Evolutionary conservation across 2,113 vertebrate species (phyloP).

Genomic region (Marcusenius ussheri): DNA sequence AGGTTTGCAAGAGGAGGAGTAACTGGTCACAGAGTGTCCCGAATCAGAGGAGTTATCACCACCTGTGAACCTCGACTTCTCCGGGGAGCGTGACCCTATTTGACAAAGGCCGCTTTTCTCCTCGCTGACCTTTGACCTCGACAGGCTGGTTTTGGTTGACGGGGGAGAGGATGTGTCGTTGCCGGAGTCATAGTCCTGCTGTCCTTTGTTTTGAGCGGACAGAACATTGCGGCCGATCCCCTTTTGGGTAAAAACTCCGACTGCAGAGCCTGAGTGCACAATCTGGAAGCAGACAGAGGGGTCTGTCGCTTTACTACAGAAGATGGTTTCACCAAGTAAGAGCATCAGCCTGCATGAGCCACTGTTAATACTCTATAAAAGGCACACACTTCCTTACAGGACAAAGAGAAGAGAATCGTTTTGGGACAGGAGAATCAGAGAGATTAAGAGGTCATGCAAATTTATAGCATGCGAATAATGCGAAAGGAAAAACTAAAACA

Average conservation of each 20-base stretch:
- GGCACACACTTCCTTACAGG: constrained; percentile 53
- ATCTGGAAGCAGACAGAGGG: constrained; percentile 84
- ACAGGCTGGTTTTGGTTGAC: constrained; percentile 75
- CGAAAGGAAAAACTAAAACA: constrained; percentile 51
- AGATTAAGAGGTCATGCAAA: constrained; percentile 68
- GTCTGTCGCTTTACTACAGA: constrained; percentile 43
- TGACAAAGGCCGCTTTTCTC: constrained; percentile 52
- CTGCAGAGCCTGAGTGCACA: constrained; percentile 65
- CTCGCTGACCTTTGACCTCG: constrained; percentile 63
- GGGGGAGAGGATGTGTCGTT: constrained; percentile 92
- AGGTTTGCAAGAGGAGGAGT: constrained; percentile 76
- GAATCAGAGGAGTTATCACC: constrained; percentile 85
- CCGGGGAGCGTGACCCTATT: constrained; percentile 50
- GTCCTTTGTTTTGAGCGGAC: constrained; percentile 59
- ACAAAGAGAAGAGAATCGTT: constrained; percentile 49
- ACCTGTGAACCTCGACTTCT: constrained; percentile 64
- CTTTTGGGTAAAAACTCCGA: constrained; percentile 70
- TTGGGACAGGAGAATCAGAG: constrained; percentile 52
- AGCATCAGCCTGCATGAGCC: constrained; percentile 70
- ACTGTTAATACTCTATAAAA: constrained; percentile 63
- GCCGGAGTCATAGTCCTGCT: constrained; percentile 90
- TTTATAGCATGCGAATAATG: constrained; percentile 64
- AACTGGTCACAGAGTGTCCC: constrained; percentile 92
- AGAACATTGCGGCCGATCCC: constrained; percentile 57
- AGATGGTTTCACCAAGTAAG: constrained; percentile 1